Base-by-base conservation (phyloP, 2,888 invertebrate genomes). In the Amphipoea oculea region DNA sequence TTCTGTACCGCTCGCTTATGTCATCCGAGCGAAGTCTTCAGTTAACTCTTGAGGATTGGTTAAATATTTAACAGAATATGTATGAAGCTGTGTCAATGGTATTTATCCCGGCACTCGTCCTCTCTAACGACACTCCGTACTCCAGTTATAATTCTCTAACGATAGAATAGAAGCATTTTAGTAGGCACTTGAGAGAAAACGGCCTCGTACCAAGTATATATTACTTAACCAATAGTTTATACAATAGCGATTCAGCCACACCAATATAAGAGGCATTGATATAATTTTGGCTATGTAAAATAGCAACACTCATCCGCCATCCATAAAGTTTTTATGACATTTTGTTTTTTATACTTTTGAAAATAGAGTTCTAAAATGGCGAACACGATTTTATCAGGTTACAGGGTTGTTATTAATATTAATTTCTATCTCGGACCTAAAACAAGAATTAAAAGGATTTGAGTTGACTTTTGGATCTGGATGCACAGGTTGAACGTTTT, bases 131-230 rank as follows among this genome's bases (percentile, higher is more conserved):
- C 83, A 86, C 84, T 83, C 85, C 84, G 71, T 85, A 89, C 87
- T 89, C 87, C 85, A 88, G 89, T 89, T 89, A 89, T 73, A 87
- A 84, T 87, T 89, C 77, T 82, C 89, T 89, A 90, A 88, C 82
- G 88, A 91, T 90, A 91, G 90, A 90, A 89, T 90, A 90, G 89
- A 92, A 91, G 91, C 90, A 88, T 89, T 86, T 84, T 84, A 91
- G 90, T 91, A 93, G 93, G 93, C 93, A 92, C 93, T 92, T 93
- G 90, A 92, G 91, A 92, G 89, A 92, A 92, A 90, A 82, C 83
- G 79, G 87, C 87, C 82, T 84, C 74, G 74, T 87, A 78, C 76
- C 84, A 85, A 78, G 66, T 79, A 81, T 84, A 78, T 79, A 76
- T 82, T 83, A 87, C 83, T 85, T 83, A 84, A 84, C 81, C 79